Evolutionary conservation across 2,797 vertebrate species (phyloP).

Genomic region (Valencia hispanica): DNA sequence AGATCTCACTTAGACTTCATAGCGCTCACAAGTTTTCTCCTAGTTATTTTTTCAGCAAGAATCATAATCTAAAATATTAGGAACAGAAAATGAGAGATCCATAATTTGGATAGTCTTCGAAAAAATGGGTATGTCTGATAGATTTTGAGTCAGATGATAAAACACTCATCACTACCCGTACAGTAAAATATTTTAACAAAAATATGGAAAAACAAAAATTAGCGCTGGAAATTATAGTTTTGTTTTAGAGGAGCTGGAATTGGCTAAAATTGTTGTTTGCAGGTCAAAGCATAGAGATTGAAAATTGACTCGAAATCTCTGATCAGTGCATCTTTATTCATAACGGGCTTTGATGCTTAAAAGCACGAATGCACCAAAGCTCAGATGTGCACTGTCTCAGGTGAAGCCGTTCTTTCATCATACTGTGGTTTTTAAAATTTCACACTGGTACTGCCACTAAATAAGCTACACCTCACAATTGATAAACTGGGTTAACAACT

Average conservation of each 20-base stretch:
- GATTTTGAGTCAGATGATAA: not conserved
- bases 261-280: not conserved
- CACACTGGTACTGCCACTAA: not conserved
- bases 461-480: not conserved
- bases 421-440: not conserved
- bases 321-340: not conserved
- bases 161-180: not conserved
- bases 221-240: not conserved
- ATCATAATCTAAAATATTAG: not conserved
- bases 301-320: not conserved
- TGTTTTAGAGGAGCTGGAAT: not conserved
- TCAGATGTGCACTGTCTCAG: not conserved
- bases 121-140: not conserved
- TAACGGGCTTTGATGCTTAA: not conserved
- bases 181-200: too few relatives aligned
- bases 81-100: not conserved
- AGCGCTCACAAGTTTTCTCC: too few relatives aligned
- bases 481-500: not conserved
- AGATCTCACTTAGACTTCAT: not conserved
- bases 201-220: not conserved
- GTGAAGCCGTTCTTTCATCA: not conserved
- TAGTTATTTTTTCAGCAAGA: not conserved
- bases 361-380: not conserved
- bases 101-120: not conserved
- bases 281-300: not conserved